Base-by-base conservation (phyloP, 2,113 vertebrate species). In the Ammodytes marinus region DNA sequence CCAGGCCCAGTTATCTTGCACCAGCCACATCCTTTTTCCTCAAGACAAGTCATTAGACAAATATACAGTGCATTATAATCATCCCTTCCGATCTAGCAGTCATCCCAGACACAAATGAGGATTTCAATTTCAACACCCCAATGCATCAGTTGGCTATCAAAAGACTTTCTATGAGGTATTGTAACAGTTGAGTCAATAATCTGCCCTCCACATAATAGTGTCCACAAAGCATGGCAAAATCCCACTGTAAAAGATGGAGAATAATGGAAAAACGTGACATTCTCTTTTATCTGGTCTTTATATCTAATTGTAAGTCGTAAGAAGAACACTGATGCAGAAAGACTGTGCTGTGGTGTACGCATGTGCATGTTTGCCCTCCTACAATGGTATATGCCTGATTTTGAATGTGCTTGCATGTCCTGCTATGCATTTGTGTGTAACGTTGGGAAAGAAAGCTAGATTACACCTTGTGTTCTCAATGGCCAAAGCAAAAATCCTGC, bases 261-360 rank as follows among this genome's bases (percentile, higher is more conserved):
- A 54, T 63, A 61, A 67, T 6, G 10, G 27, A 27, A 63, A 70
- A 54, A 61, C n/a, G 37, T 47, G 13, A 47, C 10, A 19, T 50
- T n/a, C 58, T 78, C 53, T 1, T 27, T n/a, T 9, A 53, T 78
- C 46, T 0, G 2, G 46, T 5, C 39, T n/a, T 39, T 15, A 46
- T 2, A 17, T 54, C 7, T 61, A 35, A 40, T 54, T 59, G 11
- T 19, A n/a, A 70, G 7, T 50, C 27, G 2, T n/a, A 40, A 60
- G 72, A 64, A 59, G 67, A 74, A 83, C 77, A 79, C 46, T 86
- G 95, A 95, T 95, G 92, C 96, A 97, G 97, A 95, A 99, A 97
- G 96, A 97, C 96, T 96, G 96, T 59, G 95, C 97, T 96, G 95
- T 89, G 72, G 46, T 66, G 80, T 79, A 59, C 55, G 93, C 88